Percentiles rank a stretch among this genome's conserved stretches.
These are phyloP conservation scores for Nomada fabriciana DNA, from an alignment of 2,888 invertebrate species.

Conservation along the genomic window DNA sequence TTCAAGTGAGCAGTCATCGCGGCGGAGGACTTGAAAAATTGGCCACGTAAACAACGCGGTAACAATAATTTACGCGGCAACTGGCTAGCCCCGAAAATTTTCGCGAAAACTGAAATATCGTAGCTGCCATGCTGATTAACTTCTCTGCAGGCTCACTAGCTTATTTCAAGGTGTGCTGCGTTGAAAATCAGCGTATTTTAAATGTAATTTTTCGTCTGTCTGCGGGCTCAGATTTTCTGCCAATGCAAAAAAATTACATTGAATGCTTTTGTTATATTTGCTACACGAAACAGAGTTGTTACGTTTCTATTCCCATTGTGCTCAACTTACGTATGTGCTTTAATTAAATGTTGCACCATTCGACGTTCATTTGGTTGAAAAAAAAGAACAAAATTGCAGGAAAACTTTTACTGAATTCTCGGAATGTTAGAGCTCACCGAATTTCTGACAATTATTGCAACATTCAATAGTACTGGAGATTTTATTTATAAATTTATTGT, in stretches of 20 bases:
- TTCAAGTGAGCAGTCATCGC: conserved; percentile 10
- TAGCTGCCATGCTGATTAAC: conserved; percentile 29
- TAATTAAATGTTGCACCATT: conserved; percentile 34
- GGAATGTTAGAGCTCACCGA: too few species aligned
- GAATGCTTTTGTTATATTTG: neutral
- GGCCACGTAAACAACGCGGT: conserved; percentile 18
- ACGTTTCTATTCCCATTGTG: conserved; percentile 39
- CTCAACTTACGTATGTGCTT: conserved; percentile 33
- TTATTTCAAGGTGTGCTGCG: neutral
- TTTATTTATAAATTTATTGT: too few species aligned
- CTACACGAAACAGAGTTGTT: conserved; percentile 10
- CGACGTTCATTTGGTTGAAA: neutral
- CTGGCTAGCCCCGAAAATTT: conserved; percentile 1
- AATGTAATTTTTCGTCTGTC: conserved; percentile 16
- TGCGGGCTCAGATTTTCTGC: too few species aligned
- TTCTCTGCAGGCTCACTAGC: neutral
- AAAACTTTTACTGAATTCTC: too few species aligned
- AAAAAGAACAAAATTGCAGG: neutral
- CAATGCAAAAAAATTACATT: neutral
- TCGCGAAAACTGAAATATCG: conserved; percentile 35
- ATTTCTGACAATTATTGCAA: too few species aligned
- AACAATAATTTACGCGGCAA: conserved; percentile 32
- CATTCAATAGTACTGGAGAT: too few species aligned
- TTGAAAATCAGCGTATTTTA: conserved; percentile 12
- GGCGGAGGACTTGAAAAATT: conserved; percentile 33